Conservation (phyloP, 2,888 invertebrate genomes). For the Noctua janthe region DNA sequence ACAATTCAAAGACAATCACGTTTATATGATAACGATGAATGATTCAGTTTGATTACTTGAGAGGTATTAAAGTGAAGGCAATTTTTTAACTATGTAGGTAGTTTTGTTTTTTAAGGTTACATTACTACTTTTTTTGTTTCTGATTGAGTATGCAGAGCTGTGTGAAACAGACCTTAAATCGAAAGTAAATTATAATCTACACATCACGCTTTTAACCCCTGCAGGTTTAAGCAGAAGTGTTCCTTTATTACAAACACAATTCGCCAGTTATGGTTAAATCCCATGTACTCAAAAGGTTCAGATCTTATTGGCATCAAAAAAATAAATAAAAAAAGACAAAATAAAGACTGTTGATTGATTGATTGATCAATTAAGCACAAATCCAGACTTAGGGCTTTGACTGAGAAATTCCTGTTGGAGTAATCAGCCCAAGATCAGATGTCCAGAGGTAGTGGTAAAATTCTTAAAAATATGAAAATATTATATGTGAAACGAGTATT, state of each 20-base stretch:
- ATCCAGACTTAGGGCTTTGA: background rate
- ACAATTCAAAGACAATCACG: constrained; percentile 39
- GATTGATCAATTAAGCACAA: background rate
- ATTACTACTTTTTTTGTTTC: too few relatives aligned
- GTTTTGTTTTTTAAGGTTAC: background rate
- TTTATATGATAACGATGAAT: constrained; percentile 12
- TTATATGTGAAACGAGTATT: too few relatives aligned
- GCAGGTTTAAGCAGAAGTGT: background rate
- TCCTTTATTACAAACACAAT: background rate
- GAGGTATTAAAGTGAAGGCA: background rate
- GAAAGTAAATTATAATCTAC: background rate
- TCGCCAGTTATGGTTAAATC: background rate
- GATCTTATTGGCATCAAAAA: background rate
- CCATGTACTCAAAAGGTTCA: background rate
- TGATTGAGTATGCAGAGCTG: background rate
- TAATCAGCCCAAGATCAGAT: background rate
- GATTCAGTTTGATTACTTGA: constrained; percentile 16
- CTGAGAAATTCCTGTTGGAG: background rate
- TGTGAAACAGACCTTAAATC: background rate
- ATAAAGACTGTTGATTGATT: too few relatives aligned
- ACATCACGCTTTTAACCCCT: background rate
- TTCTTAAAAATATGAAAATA: too few relatives aligned
- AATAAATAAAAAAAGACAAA: too few relatives aligned
- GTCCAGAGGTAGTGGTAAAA: too few relatives aligned
- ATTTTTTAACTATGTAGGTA: background rate